Evolutionary conservation across 2,888 invertebrate species (phyloP), one percentile per base, ranked within the genome.

Genomic region (Griposia aprilina): DNA sequence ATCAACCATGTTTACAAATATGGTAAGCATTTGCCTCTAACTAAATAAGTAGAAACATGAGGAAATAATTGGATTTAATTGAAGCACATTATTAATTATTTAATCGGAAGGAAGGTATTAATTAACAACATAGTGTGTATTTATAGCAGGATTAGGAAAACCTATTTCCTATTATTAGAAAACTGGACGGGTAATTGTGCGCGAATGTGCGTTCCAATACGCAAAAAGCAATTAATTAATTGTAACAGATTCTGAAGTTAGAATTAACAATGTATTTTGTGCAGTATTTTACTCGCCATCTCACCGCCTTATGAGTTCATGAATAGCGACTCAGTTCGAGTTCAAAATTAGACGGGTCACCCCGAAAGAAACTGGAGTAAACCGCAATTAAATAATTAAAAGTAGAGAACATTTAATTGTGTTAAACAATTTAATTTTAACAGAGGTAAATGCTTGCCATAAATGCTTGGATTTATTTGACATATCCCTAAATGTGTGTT

Each of bases 21-120:
- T 36, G 15, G 26, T 63, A 65, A 73, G 48, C 57, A 81, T 81
- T 78, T 74, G 57, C 82, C 62, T 68, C 52, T 0, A 26, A 30
- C 1, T 23, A 13, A 36, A 36, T 60, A 36, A 17, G 1, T 72
- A 36, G 50, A 52, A 78, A 66, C 45, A 41, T 30, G 30, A 72
- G 81, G 81, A 83, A 83, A 69, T 30, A 60, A 52, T 66, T 84
- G 23, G 20, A 17, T 66, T 41, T 75, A 85, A 85, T 83, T 83
- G 66, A 60, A 48, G 30, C 50, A 11, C 13, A 79, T 77, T 71
- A 71, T 26, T 36, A 59, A 2, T n/a, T 15, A 67, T 70, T 70
- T n/a, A 20, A 69, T 69, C 79, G 84, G 70, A 84, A 84, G 84
- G 26, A 62, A 80, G 41, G 2, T 41, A 20, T 1, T 30, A 69